Base-by-base conservation (phyloP, 2,888 invertebrate species). In the Conistra vaccinii region DNA sequence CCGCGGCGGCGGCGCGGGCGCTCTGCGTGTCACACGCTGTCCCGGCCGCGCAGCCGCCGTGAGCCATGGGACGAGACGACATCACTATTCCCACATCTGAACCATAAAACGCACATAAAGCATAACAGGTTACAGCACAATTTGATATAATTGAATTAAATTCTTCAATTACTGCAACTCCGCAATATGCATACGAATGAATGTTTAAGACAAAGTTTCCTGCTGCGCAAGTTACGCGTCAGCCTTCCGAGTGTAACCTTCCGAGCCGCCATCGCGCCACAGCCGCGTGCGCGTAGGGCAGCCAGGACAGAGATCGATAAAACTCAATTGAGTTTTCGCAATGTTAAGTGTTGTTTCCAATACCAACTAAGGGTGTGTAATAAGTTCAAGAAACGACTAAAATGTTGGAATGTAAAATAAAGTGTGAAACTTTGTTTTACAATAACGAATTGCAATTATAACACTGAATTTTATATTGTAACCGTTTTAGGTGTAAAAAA, bases 61-160 rank as follows among this genome's bases (percentile, higher is more conserved):
- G 17, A 12, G 45, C 66, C 55, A 23, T 51, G 72, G 51, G 45
- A 57, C 55, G 55, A 45, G 17, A 2, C 51, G 55, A 51, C 68
- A n/a, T 57, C 42, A 45, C 58, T 83, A 26, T 83, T 78, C 73
- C 73, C 83, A 83, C 66, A 78, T 63, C 14, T 60, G 55, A 42
- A 72, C 32, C 58, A 83, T 72, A 78, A 73, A 66, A 79, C 35
- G 3, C 48, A 23, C 57, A 63, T 82, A 68, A 77, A 78, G 45
- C 32, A 73, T 73, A 85, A 80, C 61, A n/a, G n/a, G n/a, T n/a
- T n/a, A n/a, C n/a, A 60, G 39, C 35, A 68, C 58, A 29, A 61
- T 57, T 35, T 39, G 12, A 57, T 65, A 20, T 80, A 57, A 78
- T 78, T 83, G 48, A 73, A 66, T 78, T 83, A 58, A 61, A 42